phyloP scores from a whole-genome alignment of 2,888 invertebrate genomes.

The Drosophila anceps region DNA sequence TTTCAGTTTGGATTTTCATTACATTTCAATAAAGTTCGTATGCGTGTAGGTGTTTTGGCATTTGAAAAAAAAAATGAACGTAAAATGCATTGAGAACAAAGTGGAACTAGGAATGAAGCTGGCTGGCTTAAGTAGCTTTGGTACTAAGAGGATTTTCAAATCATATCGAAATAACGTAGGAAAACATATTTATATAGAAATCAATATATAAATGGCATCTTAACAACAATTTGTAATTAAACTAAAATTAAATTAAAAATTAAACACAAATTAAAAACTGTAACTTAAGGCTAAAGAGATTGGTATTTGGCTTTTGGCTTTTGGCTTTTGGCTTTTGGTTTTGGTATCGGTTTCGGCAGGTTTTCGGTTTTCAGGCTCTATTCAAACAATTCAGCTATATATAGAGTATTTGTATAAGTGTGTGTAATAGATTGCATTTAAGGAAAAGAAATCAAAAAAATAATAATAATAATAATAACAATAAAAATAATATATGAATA shows the following conservation, averaged over 20 bases:
- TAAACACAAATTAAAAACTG: slow-evolving; percentile 55
- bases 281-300: slow-evolving; percentile 69
- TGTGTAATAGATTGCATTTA: slow-evolving; percentile 57
- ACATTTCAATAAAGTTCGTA: slow-evolving; percentile 25
- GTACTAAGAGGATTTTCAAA: slow-evolving; percentile 27
- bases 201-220: slow-evolving; percentile 31
- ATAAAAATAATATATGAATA: slow-evolving; percentile 69
- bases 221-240: slow-evolving; percentile 39
- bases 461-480: too few species aligned
- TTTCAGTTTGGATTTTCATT: slow-evolving; percentile 29
- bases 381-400: slow-evolving; percentile 69
- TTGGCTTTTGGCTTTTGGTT: slow-evolving; percentile 41
- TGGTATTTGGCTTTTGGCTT: slow-evolving; percentile 45
- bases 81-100: slow-evolving; percentile 50
- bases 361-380: slow-evolving; percentile 62
- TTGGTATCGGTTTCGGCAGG: slow-evolving; percentile 42
- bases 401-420: slow-evolving; percentile 47
- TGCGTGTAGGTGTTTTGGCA: slow-evolving; percentile 20
- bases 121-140: slow-evolving; percentile 48
- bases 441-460: slow-evolving; percentile 57
- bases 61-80: slow-evolving; percentile 25
- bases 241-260: slow-evolving; percentile 48
- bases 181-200: slow-evolving; percentile 34
- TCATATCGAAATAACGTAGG: slow-evolving; percentile 23
- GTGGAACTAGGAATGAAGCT: slow-evolving; percentile 60